Percentiles rank a stretch among this genome's conserved stretches.
phyloP scores from a whole-genome alignment of 2,797 vertebrate species.

The Cygnus olor region DNA sequence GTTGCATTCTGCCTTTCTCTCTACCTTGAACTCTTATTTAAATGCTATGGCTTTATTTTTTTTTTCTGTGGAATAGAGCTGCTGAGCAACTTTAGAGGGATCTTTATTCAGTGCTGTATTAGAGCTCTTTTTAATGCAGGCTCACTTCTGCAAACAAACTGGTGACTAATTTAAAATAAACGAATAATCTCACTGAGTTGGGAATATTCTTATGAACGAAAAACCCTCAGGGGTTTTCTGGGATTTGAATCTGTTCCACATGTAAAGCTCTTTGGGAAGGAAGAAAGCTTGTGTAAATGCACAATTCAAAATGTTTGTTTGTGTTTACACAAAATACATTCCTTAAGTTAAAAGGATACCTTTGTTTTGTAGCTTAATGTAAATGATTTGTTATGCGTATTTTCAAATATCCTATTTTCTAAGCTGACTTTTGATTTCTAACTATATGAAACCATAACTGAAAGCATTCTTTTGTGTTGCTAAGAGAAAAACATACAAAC shows the following conservation, averaged over 20 bases:
- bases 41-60: not conserved
- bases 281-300: not conserved
- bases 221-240: not conserved
- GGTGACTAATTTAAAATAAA: constrained; percentile 48
- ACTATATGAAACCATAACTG: not conserved
- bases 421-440: not conserved
- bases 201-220: not conserved
- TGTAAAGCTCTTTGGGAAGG: not conserved
- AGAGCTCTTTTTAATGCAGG: not conserved
- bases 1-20: not conserved
- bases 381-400: not conserved
- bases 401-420: not conserved
- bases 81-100: not conserved
- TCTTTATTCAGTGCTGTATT: not conserved
- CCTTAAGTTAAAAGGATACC: not conserved
- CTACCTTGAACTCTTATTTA: not conserved
- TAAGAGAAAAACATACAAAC: constrained; percentile 63
- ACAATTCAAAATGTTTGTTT: not conserved
- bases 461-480: constrained; percentile 45
- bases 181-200: constrained; percentile 31
- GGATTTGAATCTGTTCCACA: constrained; percentile 22
- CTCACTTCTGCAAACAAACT: not conserved
- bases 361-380: not conserved
- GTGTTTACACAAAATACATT: not conserved
- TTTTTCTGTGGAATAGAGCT: not conserved